Evolutionary conservation across 2,113 vertebrate species (phyloP), one percentile per base, ranked within the genome.

Genomic region (Capreolus pygargus): DNA sequence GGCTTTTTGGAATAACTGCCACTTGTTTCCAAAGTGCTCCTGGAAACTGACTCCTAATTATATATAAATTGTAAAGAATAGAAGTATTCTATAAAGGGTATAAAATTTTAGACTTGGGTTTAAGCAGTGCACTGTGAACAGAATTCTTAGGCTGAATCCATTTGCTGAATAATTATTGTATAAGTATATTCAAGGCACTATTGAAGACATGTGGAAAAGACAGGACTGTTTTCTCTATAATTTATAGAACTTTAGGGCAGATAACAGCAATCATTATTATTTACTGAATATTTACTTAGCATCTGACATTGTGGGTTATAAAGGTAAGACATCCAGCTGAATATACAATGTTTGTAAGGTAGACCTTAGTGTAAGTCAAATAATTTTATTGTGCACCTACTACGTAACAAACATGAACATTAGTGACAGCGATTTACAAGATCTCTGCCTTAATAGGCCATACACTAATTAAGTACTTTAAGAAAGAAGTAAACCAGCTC

Each of bases 21-120:
- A 96, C 55, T 95, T 95, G 61, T 95, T 95, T 82, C 95, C 89
- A 87, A 98, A 95, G 93, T 57, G 54, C 47, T 97, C 91, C 84
- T 96, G 39, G 86, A 97, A 98, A 96, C 33, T 78, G 52, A 92
- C 30, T 95, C 64, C 47, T 89, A 94, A 97, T 97, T 94, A 97
- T 94, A 88, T 87, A 93, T 54, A 96, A 97, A 87, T 83, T 67
- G 5, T 67, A 55, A 52, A 67, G n/a, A 83, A 84, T 95, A 85
- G 79, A 55, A 83, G 5, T 45, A 84, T 91, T 95, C 52, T 61
- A n/a, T 87, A 94, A 54, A 76, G 67, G 23, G 93, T n/a, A 94
- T 67, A 91, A 96, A 94, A 86, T 13, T 91, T 95, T 87, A 78
- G 54, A 61, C 36, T 52, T 96, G 13, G 11, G 89, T 78, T 83